Conservation (phyloP, 1,140 invertebrate species). For the Ditylenchus dipsaci region DNA sequence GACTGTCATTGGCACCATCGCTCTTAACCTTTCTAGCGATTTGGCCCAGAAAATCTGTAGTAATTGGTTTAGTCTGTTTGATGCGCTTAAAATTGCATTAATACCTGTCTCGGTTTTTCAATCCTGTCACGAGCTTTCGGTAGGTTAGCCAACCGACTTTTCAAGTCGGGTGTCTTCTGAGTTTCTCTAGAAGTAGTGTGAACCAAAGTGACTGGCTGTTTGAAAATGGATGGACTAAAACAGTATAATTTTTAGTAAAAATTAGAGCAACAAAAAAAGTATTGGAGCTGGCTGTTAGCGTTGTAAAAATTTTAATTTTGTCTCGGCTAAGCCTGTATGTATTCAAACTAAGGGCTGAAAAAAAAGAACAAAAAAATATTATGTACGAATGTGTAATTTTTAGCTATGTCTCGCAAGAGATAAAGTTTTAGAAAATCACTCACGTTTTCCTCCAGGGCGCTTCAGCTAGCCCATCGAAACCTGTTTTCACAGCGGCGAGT, state of each 20-base stretch:
- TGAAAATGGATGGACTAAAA: conserved; percentile 81
- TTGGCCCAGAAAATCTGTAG: conserved; percentile 90
- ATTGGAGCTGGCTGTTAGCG: too few species aligned
- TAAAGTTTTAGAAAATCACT: neutral
- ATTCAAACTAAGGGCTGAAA: too few species aligned
- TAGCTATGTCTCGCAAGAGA: too few species aligned
- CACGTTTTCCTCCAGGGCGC: conserved; percentile 87
- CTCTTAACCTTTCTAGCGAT: conserved; percentile 79
- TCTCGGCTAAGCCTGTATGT: too few species aligned
- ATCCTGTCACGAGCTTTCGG: neutral
- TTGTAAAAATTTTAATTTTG: too few species aligned
- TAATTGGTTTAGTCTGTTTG: too few species aligned
- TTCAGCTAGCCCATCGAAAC: conserved; percentile 64
- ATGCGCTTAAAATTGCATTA: neutral
- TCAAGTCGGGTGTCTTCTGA: conserved; percentile 17
- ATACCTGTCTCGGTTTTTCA: neutral
- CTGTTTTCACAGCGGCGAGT: conserved; percentile 27
- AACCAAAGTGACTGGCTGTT: conserved; percentile 91
- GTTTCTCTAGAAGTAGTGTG: conserved; percentile 71
- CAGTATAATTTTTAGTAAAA: neutral
- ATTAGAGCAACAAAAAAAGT: neutral
- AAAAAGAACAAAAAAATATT: too few species aligned
- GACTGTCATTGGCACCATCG: conserved; percentile 60
- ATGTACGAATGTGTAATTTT: too few species aligned
- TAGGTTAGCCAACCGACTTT: neutral